These are phyloP conservation scores for Neodiprion pinetum DNA, from an alignment of 1,140 invertebrate species.

Conservation along the genomic window DNA sequence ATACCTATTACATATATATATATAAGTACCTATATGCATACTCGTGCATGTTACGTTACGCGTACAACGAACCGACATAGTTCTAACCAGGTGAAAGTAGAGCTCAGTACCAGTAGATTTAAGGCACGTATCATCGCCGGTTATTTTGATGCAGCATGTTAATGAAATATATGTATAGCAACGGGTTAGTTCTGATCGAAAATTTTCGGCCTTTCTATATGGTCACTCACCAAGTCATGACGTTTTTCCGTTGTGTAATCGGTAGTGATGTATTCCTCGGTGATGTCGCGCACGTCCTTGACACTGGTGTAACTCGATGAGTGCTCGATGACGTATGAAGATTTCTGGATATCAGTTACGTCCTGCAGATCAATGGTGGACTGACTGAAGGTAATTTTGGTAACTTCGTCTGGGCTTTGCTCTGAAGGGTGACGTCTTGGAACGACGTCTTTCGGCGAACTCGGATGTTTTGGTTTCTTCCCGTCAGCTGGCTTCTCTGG, in stretches of 20 bases:
- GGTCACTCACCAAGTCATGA: slow-evolving; percentile 45
- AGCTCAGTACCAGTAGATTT: background rate
- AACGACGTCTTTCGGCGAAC: slow-evolving; percentile 18
- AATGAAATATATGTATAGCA: background rate
- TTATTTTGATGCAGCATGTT: background rate
- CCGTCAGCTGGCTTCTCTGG: slow-evolving; percentile 22
- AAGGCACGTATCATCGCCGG: background rate
- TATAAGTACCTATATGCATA: background rate
- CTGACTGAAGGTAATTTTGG: background rate
- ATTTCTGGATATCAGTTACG: slow-evolving; percentile 31
- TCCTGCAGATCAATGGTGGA: slow-evolving; percentile 22
- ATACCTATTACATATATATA: background rate
- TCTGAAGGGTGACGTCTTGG: slow-evolving; percentile 19
- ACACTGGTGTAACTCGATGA: slow-evolving; percentile 47
- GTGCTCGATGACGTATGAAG: slow-evolving; percentile 45
- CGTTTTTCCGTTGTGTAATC: slow-evolving; percentile 41
- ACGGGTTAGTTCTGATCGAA: background rate
- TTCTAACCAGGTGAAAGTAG: background rate
- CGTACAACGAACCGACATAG: background rate
- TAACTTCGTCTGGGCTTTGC: background rate
- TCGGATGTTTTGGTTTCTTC: slow-evolving; percentile 19
- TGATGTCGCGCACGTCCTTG: slow-evolving; percentile 41
- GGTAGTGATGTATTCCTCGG: slow-evolving; percentile 41
- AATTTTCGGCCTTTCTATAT: background rate
- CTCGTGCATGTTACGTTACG: background rate